These are phyloP conservation scores for Sphecodes monilicornis DNA, from an alignment of 2,888 invertebrate species.

Conservation along the genomic window DNA sequence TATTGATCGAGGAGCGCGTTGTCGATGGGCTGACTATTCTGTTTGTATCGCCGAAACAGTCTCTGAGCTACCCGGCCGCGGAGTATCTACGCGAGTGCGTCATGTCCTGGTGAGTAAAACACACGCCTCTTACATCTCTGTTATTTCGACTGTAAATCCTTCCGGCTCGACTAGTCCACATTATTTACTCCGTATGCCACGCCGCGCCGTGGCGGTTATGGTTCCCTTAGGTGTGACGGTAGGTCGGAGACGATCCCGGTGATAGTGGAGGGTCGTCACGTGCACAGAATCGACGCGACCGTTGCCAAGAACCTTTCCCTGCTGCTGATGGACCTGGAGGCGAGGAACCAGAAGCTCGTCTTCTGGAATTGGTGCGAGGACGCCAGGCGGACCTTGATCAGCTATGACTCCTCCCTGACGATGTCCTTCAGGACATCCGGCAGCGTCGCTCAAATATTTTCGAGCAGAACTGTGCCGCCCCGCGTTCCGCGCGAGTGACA, in stretches of 20 bases:
- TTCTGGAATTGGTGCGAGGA: conserved; percentile 83
- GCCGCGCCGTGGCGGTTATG: conserved; percentile 24
- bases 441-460: conserved; percentile 72
- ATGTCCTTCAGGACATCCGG: conserved; percentile 73
- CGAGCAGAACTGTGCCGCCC: conserved; percentile 60
- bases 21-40: conserved; percentile 84
- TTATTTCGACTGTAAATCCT: background rate
- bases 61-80: conserved; percentile 86
- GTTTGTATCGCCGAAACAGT: conserved; percentile 79
- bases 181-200: conserved; percentile 20
- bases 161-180: conserved; percentile 13
- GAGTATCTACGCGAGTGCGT: conserved; percentile 85
- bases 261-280: conserved; percentile 88
- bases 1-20: conserved; percentile 86
- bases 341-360: conserved; percentile 78
- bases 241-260: conserved; percentile 82
- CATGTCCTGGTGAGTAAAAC: conserved; percentile 77
- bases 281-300: conserved; percentile 89
- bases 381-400: conserved; percentile 74
- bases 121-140: background rate
- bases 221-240: conserved; percentile 77
- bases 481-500: conserved; percentile 50
- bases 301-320: conserved; percentile 86
- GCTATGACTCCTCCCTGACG: conserved; percentile 74
- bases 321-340: conserved; percentile 77